A percentile compares a stretch with the other conserved stretches of the same genome.
Conservation (phyloP, 2,797 vertebrate species). For the Chlorospingus semifuscus region DNA sequence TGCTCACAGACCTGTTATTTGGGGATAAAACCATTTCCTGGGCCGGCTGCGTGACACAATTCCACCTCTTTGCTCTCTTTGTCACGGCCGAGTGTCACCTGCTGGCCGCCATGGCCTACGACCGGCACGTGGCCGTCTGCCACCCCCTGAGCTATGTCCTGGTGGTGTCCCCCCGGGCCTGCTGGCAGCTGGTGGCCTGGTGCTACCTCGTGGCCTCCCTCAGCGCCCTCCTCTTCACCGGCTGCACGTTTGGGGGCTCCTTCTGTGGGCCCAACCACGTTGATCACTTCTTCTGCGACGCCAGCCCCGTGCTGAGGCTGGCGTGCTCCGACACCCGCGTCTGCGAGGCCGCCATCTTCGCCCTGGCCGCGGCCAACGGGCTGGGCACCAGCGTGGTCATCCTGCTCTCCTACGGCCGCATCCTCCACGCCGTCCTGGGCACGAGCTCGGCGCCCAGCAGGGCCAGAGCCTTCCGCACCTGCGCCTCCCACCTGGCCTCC, state of each 20-base stretch:
- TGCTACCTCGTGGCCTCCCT: background rate
- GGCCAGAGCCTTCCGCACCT: conserved; percentile 40
- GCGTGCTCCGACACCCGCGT: background rate
- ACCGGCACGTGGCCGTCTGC: background rate
- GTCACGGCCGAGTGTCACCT: background rate
- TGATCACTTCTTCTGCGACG: background rate
- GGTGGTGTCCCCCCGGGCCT: background rate
- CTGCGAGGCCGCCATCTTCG: background rate
- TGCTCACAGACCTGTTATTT: background rate
- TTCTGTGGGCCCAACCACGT: rapidly evolving
- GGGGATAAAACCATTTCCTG: background rate
- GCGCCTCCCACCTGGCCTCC: background rate
- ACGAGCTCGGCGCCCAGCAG: background rate
- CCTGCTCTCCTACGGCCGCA: background rate
- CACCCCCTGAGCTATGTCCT: background rate
- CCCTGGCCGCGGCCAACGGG: background rate
- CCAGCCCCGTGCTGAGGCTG: background rate
- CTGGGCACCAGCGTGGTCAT: background rate
- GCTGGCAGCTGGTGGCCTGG: background rate
- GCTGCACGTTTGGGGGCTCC: background rate
- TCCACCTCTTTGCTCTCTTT: background rate
- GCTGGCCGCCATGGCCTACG: conserved; percentile 43
- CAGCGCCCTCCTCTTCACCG: background rate
- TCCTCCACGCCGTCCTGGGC: background rate
- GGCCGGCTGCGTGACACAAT: background rate